Evolutionary conservation across 1,140 invertebrate species (phyloP).

Genomic region (Aphidius ervi): DNA sequence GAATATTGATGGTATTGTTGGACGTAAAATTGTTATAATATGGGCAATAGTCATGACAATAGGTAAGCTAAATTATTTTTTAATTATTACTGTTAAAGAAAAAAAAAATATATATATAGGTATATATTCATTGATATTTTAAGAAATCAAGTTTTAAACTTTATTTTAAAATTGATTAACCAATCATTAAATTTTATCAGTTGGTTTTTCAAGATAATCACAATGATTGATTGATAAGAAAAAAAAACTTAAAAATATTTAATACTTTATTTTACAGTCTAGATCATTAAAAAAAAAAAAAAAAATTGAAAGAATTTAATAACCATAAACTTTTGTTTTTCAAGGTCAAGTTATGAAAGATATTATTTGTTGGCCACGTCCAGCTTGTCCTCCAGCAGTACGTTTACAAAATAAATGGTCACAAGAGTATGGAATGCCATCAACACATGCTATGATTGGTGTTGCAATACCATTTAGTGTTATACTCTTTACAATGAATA

Average conservation of each 20-base stretch:
- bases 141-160: neutral
- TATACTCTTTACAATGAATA: conserved; percentile 71
- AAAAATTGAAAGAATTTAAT: neutral
- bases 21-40: conserved; percentile 72
- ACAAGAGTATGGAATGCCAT: conserved; percentile 90
- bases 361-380: conserved; percentile 79
- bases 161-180: too few species aligned
- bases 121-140: neutral
- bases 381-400: conserved; percentile 74
- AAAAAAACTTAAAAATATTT: too few species aligned
- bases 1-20: conserved; percentile 84
- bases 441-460: conserved; percentile 89
- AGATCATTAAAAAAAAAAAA: neutral
- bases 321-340: conserved; percentile 36
- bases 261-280: too few species aligned
- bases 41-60: conserved; percentile 85
- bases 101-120: too few species aligned
- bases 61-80: conserved; percentile 51
- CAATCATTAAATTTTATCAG: too few species aligned
- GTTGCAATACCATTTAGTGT: conserved; percentile 82
- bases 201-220: neutral
- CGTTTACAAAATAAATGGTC: conserved; percentile 82
- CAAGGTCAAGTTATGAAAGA: conserved; percentile 82
- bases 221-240: neutral
- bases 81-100: neutral